Evolutionary conservation across 2,888 invertebrate genomes (phyloP).

Genomic region (Rhingia campestris): DNA sequence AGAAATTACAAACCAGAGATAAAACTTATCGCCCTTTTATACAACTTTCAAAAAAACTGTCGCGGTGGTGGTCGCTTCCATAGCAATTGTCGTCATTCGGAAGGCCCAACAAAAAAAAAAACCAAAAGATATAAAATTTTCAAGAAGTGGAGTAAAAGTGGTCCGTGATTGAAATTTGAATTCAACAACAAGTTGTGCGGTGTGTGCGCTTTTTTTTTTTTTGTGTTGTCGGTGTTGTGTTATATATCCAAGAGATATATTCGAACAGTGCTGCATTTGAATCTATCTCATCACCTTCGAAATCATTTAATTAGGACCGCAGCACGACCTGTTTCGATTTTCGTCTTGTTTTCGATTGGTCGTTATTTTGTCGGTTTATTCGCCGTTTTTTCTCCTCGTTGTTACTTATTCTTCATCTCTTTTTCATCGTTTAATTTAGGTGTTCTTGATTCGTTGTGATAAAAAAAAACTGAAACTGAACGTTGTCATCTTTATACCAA

Average conservation of each 20-base stretch:
- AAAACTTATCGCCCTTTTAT: conserved; percentile 6
- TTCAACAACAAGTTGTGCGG: conserved; percentile 29
- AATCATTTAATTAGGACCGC: conserved; percentile 71
- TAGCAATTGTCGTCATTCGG: conserved; percentile 34
- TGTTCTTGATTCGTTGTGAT: conserved; percentile 62
- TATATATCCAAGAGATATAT: conserved; percentile 62
- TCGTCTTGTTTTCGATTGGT: conserved; percentile 27
- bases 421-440: conserved; percentile 58
- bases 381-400: conserved; percentile 3
- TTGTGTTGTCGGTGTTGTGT: conserved; percentile 42
- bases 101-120: conserved; percentile 4
- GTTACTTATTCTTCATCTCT: conserved; percentile 23
- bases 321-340: conserved; percentile 67
- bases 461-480: conserved; percentile 64
- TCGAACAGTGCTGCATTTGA: conserved; percentile 69
- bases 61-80: conserved; percentile 26
- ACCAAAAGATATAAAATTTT: conserved; percentile 41
- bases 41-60: conserved; percentile 49
- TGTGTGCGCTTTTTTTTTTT: conserved; percentile 14
- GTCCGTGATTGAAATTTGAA: conserved; percentile 69
- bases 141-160: conserved; percentile 71
- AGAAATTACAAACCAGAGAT: conserved; percentile 7
- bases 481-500: conserved; percentile 55
- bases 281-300: conserved; percentile 63
- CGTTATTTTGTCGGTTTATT: conserved; percentile 27